Base-by-base conservation (phyloP, 2,113 vertebrate species). In the Acinonyx jubatus region DNA sequence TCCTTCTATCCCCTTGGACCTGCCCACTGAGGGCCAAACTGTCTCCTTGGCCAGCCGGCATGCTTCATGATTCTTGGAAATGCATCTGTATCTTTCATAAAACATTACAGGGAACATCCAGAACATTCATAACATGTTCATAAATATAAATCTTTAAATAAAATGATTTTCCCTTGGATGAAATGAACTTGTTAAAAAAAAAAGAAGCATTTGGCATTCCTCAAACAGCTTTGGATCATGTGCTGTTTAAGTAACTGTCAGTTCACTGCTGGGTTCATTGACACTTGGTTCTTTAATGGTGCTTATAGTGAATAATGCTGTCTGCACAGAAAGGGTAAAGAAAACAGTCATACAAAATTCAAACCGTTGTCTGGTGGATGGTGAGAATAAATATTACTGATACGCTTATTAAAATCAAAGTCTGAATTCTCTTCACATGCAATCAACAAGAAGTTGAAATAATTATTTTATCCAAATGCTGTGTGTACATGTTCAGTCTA, bases 161-260 rank as follows among this genome's bases (percentile, higher is more conserved):
- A 98, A 97, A 97, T 97, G 7, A 97, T 96, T 96, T 61, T 45
- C 74, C 91, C 61, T 98, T 98, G 94, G 97, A 97, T 95, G 91
- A 97, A 97, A 96, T 83, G 91, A 94, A 96, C 91, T 97, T 95
- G 91, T 94, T 97, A 92, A 85, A 96, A 96, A 97, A 97, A 16
- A 78, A 48, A 27, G 89, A 89, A 90, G 87, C 97, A 97, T 98
- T 98, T 98, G 98, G 98, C 98, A 98, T 99, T 98, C 98, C 98
- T 98, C 97, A 98, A 98, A 98, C 98, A 98, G 97, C 94, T 98
- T 98, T 91, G 95, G 98, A 98, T 99, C 98, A 97, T 98, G 97
- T 86, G 97, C 93, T 98, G 98, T 98, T 99, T 98, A 99, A 99
- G 98, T 98, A 98, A 98, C 98, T 98, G 98, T 98, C 98, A 98